Evolutionary conservation across 2,113 vertebrate genomes (phyloP), one percentile per base, ranked within the genome.

Genomic region (Oxygymnocypris stewartii): DNA sequence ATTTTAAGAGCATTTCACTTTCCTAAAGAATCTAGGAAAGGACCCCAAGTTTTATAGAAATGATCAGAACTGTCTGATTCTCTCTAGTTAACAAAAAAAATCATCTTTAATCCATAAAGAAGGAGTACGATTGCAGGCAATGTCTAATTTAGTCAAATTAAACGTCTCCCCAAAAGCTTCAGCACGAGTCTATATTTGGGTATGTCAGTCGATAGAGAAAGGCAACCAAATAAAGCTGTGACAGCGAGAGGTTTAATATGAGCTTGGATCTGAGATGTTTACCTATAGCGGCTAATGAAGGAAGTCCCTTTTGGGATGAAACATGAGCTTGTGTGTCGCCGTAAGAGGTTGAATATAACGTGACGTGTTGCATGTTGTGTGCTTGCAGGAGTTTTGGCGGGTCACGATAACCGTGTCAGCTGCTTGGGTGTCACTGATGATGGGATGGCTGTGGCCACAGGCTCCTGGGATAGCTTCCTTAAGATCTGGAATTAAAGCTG

Each of bases 401-500:
- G 98, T 89, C 98, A 99, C 0, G 98, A 99, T 93, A 99, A 99
- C 94, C 96, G 98, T 65, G 98, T 99, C 92, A 99, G 98, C 94
- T 99, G 98, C 96, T 96, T 99, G 96, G 98, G 98, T 2, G 97
- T 99, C 87, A 99, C 98, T 84, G 98, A 99, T 2, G 98, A 99
- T 37, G 98, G 98, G 85, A 99, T 99, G 98, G 98, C 98, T 82
- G 98, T 99, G 95, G 98, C 98, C 71, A 99, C 98, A 90, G 98
- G 98, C 90, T 99, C 98, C 89, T 99, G 98, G 98, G 98, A 99
- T 92, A 99, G 98, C 93, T 99, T 99, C 95, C 97, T 99, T 92
- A 99, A 99, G 96, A 99, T 99, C 95, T 99, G 98, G 98, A 99
- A 99, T 96, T 99, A 96, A 97, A 94, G 87, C 92, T 93, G 91